Evolutionary conservation across 2,113 vertebrate genomes (phyloP).

Genomic region (Barbus barbus): DNA sequence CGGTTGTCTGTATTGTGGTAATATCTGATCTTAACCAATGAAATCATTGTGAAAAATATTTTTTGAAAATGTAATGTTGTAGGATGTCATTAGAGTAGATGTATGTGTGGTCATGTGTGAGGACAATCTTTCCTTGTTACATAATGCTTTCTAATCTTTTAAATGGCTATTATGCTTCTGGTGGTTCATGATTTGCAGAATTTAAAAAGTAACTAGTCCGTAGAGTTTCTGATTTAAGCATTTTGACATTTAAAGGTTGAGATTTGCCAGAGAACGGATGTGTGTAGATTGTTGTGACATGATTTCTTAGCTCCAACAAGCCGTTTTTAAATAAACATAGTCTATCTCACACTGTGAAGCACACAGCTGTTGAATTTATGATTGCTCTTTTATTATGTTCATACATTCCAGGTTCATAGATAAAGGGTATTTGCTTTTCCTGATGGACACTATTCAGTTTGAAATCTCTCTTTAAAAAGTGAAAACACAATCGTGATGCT

Average conservation of each 20-base stretch:
- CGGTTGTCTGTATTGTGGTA: constrained; percentile 37
- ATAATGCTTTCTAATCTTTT: background rate
- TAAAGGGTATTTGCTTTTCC: background rate
- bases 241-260: constrained; percentile 5
- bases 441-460: background rate
- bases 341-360: background rate
- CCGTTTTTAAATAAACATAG: constrained; percentile 7
- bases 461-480: too few species aligned
- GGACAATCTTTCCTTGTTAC: background rate
- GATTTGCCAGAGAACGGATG: constrained; percentile 8
- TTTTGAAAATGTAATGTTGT: background rate
- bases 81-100: background rate
- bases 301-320: background rate
- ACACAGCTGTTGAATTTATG: background rate
- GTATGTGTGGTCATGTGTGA: background rate
- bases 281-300: background rate
- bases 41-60: background rate
- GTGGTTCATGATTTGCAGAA: background rate
- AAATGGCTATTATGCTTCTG: background rate
- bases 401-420: background rate
- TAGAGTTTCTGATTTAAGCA: background rate
- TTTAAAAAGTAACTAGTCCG: background rate
- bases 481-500: background rate
- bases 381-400: background rate
- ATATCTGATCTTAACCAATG: background rate